Evolutionary conservation across 2,797 vertebrate genomes (phyloP).

Genomic region (Rhinogobio ventralis): DNA sequence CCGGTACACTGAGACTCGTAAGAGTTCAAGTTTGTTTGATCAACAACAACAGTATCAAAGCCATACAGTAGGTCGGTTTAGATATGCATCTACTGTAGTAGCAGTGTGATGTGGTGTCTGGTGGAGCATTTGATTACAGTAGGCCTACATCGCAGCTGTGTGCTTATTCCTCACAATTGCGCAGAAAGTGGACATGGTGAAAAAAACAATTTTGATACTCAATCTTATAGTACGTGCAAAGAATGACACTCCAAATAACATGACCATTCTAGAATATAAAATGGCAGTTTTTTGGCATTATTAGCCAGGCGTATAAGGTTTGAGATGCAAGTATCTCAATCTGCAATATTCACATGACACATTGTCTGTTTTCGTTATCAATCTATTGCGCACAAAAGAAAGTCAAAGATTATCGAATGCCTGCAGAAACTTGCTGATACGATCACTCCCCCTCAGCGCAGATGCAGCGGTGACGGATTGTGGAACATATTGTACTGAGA

Average conservation of each 20-base stretch:
- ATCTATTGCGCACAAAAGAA: conserved; percentile 12
- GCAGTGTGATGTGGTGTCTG: conserved; percentile 48
- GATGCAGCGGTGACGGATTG: conserved; percentile 34
- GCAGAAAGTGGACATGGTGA: not conserved
- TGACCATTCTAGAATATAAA: not conserved
- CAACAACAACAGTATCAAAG: conserved; percentile 63
- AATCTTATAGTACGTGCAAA: not conserved
- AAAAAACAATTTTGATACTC: not conserved
- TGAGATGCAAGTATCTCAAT: not conserved
- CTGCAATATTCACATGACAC: too few species aligned
- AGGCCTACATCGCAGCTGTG: not conserved
- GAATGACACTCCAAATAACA: not conserved
- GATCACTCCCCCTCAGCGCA: conserved; percentile 55
- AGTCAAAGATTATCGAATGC: not conserved
- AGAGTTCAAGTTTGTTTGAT: conserved; percentile 72
- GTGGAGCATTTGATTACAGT: conserved; percentile 37
- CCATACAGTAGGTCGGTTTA: conserved; percentile 58
- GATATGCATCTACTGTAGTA: conserved; percentile 59
- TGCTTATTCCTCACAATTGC: not conserved
- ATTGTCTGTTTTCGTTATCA: not conserved
- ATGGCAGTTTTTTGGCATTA: not conserved
- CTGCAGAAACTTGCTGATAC: conserved; percentile 38
- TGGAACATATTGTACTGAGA: conserved; percentile 57
- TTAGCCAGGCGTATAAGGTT: not conserved
- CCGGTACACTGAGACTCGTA: conserved; percentile 71